Percentiles rank a stretch among this genome's conserved stretches.
Evolutionary conservation across 1,140 invertebrate species (phyloP).

Genomic region (Platorchestia sp.): DNA sequence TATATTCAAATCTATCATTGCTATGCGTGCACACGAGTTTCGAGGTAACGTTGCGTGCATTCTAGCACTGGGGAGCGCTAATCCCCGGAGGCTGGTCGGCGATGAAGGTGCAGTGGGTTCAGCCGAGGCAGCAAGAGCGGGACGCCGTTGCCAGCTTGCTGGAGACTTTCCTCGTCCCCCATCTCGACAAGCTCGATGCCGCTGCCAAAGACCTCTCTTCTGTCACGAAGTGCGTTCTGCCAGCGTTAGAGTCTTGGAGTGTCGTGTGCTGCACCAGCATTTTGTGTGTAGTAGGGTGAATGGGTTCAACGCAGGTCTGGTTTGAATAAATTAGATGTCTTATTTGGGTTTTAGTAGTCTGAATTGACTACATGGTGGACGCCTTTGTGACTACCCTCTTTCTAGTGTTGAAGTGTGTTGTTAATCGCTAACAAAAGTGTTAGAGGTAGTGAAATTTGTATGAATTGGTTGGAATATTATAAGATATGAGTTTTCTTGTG

Average conservation of each 20-base stretch:
- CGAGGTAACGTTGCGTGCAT: conserved; percentile 45
- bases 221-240: conserved; percentile 52
- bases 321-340: too few species aligned
- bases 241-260: background rate
- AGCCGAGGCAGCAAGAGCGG: conserved; percentile 81
- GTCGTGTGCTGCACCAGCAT: background rate
- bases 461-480: too few species aligned
- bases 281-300: too few species aligned
- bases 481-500: too few species aligned
- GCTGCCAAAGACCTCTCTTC: conserved; percentile 15
- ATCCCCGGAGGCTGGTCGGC: conserved; percentile 76
- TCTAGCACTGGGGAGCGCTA: conserved; percentile 83
- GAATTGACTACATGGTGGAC: too few species aligned
- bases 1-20: background rate
- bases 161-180: conserved; percentile 69
- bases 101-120: conserved; percentile 82
- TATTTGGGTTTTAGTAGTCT: too few species aligned
- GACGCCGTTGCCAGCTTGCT: conserved; percentile 74
- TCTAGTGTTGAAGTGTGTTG: background rate
- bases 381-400: background rate
- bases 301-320: too few species aligned
- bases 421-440: too few species aligned
- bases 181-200: conserved; percentile 69
- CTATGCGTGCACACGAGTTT: background rate
- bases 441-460: too few species aligned